Evolutionary conservation across 2,113 vertebrate genomes (phyloP).

Genomic region (Falcunculus frontatus): DNA sequence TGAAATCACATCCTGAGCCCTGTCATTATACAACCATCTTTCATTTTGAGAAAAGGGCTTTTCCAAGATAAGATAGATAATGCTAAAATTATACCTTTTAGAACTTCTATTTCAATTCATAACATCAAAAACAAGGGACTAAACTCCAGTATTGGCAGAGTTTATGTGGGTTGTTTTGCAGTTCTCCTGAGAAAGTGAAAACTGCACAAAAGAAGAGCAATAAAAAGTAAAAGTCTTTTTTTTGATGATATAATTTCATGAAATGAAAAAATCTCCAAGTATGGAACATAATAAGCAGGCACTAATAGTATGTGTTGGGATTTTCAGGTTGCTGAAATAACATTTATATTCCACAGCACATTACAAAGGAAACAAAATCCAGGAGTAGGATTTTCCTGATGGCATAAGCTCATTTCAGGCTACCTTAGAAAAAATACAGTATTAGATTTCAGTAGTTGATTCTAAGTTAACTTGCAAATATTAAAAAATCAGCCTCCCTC

Average conservation of each 20-base stretch:
- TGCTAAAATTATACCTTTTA: background rate
- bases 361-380: background rate
- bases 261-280: background rate
- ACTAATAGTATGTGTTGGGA: background rate
- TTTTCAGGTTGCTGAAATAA: background rate
- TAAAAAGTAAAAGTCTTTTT: background rate
- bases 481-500: background rate
- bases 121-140: background rate
- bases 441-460: background rate
- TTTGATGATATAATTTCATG: background rate
- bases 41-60: background rate
- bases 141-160: background rate
- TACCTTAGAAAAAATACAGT: background rate
- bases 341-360: background rate
- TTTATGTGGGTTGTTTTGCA: background rate
- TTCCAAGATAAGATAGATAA: background rate
- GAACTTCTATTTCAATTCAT: background rate
- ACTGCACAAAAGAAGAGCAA: background rate
- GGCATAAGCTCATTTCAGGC: background rate
- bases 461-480: background rate
- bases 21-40: background rate
- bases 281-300: background rate
- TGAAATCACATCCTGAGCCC: background rate
- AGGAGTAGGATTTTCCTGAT: background rate
- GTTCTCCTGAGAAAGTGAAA: background rate